Evolutionary conservation across 2,113 vertebrate genomes (phyloP).

Genomic region (Procapra przewalskii): DNA sequence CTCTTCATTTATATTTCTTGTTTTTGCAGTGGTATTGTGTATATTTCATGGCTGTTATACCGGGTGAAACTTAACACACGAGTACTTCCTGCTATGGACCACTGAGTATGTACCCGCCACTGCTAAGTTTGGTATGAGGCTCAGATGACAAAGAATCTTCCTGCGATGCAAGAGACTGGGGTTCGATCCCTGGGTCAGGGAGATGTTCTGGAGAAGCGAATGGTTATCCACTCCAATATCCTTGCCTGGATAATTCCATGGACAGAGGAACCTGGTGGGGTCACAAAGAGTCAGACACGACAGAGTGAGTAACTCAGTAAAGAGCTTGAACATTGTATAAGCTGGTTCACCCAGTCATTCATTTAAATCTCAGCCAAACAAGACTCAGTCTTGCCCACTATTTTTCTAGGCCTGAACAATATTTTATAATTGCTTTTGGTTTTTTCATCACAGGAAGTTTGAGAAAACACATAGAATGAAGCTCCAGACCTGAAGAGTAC

Average conservation of each 20-base stretch:
- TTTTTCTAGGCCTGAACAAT: neutral
- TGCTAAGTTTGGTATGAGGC: neutral
- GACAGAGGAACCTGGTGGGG: neutral
- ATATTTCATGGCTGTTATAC: neutral
- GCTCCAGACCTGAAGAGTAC: neutral
- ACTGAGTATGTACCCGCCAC: neutral
- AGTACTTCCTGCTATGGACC: neutral
- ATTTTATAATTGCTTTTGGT: neutral
- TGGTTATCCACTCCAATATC: neutral
- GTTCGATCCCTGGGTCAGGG: neutral
- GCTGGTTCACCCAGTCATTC: neutral
- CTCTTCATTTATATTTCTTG: neutral
- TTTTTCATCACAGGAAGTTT: neutral
- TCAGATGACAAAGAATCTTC: neutral
- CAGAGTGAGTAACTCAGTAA: neutral
- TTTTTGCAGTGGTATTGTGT: neutral
- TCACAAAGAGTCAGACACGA: neutral
- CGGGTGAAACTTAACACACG: neutral
- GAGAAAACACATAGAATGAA: neutral
- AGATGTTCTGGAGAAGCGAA: neutral
- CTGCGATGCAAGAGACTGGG: neutral
- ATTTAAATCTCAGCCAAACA: neutral
- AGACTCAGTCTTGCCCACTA: neutral
- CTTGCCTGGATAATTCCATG: neutral
- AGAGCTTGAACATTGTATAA: neutral